These are phyloP conservation scores for Myiozetetes cayanensis DNA, from an alignment of 2,113 vertebrate species.

Conservation along the genomic window DNA sequence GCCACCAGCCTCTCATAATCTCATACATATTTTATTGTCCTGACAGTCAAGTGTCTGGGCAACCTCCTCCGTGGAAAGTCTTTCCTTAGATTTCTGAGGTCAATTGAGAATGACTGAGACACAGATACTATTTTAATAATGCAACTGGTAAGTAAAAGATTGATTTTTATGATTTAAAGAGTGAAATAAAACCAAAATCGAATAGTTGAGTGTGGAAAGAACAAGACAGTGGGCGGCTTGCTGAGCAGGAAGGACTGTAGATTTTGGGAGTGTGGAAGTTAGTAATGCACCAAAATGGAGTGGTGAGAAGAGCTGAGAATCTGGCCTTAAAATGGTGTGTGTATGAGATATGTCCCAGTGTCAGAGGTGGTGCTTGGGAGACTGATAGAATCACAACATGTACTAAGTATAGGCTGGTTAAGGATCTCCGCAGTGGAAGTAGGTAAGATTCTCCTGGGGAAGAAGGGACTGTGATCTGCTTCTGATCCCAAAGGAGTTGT, in stretches of 20 bases:
- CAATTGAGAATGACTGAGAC: neutral
- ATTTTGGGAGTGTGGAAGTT: neutral
- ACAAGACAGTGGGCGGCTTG: neutral
- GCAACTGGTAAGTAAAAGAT: neutral
- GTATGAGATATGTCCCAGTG: neutral
- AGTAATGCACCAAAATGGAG: neutral
- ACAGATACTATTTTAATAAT: neutral
- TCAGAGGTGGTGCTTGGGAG: neutral
- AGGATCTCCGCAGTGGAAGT: neutral
- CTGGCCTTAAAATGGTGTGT: neutral
- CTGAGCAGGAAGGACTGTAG: neutral
- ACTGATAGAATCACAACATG: neutral
- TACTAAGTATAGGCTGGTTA: neutral
- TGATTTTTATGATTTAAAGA: neutral
- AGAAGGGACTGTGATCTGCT: neutral
- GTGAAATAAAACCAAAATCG: neutral
- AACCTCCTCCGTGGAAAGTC: neutral
- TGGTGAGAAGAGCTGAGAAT: neutral
- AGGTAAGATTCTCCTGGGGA: neutral
- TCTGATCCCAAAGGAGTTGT: neutral
- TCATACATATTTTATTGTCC: neutral
- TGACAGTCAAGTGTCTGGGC: neutral
- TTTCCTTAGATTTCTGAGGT: neutral
- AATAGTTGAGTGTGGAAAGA: neutral
- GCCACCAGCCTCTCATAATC: neutral